Base-by-base conservation (phyloP, 2,888 invertebrate species). In the Lumbricus terrestris region DNA sequence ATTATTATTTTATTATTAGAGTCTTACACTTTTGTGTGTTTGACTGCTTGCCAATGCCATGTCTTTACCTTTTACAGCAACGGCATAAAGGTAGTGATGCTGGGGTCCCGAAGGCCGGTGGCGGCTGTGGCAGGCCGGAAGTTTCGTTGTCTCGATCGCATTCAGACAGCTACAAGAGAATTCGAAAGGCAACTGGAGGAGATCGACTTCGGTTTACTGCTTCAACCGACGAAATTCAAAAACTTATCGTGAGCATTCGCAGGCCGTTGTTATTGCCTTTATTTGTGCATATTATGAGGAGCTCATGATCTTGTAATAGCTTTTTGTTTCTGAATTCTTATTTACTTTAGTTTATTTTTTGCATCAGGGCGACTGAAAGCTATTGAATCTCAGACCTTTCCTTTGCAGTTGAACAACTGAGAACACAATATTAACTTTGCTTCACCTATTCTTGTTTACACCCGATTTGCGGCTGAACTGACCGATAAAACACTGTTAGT, bases 91-190 rank as follows among this genome's bases (percentile, higher is more conserved):
- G 37, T 2, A 34, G 85, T 35, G 85, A 85, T 37, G 85, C 35
- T 23, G 37, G 85, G 18, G 37, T 37, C 34, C 20, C 85, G 18
- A 37, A 37, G 23, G 16, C 85, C 13, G 18, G 37, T 35, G 20
- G 34, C 13, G 18, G 37, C 85, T 35, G 34, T 23, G 85, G 18
- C 15, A 85, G n/a, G 20, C 85, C 34, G 8, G 85, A 85, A 37
- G 85, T 85, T 37, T 37, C 5, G 18, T 18, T 85, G 85, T 35
- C 85, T 35, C 85, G 85, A 85, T 85, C 85, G 23, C 85, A 85
- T 85, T 85, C 85, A 37, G 85, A 85, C 85, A 85, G 85, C 85
- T 85, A 85, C 85, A 85, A 85, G 37, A 37, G 85, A 34, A 34
- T 37, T 37, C 23, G 35, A 37, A 85, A 85, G 18, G 85, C 34